A percentile compares a stretch with the other conserved stretches of the same genome.
These are phyloP conservation scores for Plectropomus leopardus DNA, from an alignment of 2,113 vertebrate genomes.

Conservation along the genomic window DNA sequence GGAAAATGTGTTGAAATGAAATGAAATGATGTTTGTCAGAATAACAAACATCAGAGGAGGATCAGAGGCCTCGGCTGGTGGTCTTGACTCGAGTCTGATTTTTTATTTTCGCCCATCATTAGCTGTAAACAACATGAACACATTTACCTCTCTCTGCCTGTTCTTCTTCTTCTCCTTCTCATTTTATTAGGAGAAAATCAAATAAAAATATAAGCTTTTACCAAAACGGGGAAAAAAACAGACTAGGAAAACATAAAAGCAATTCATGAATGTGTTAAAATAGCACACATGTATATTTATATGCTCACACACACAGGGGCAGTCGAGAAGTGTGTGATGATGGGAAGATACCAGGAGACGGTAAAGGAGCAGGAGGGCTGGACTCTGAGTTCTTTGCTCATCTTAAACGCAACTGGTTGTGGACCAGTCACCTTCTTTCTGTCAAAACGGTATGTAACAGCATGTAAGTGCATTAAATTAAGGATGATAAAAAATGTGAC, in stretches of 20 bases:
- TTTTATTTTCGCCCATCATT: background rate
- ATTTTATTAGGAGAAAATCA: background rate
- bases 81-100: too few species aligned
- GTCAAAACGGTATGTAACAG: conserved; percentile 80
- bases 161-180: background rate
- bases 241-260: too few species aligned
- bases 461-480: background rate
- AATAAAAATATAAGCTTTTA: conserved; percentile 4
- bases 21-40: too few species aligned
- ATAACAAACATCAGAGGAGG: too few species aligned
- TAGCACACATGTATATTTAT: background rate
- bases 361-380: conserved; percentile 92
- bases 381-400: conserved; percentile 95
- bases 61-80: too few species aligned
- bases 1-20: too few species aligned
- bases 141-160: background rate
- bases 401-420: conserved; percentile 97
- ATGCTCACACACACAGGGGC: conserved; percentile 82
- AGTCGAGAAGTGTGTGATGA: conserved; percentile 88
- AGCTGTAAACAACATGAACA: background rate
- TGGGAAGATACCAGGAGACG: conserved; percentile 90
- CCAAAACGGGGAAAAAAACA: background rate
- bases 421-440: conserved; percentile 93
- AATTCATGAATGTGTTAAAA: background rate
- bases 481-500: background rate